Evolutionary conservation across 2,113 vertebrate species (phyloP).

Genomic region (Regulus satrapa): DNA sequence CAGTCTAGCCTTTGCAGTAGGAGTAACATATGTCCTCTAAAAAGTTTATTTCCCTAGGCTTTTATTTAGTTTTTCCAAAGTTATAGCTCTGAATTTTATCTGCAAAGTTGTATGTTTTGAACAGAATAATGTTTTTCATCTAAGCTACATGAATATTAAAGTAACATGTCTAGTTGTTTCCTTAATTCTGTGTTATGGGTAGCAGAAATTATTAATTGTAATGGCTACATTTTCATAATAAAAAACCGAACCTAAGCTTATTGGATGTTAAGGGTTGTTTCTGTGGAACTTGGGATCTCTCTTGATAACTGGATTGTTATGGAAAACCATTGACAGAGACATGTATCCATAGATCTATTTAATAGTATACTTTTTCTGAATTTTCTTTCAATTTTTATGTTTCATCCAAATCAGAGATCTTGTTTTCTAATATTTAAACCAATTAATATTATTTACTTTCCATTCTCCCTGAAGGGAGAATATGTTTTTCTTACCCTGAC

Average conservation of each 20-base stretch:
- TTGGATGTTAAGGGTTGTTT: fast-evolving
- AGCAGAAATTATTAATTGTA: background rate
- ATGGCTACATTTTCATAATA: background rate
- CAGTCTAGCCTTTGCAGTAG: background rate
- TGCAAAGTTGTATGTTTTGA: background rate
- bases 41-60: background rate
- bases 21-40: background rate
- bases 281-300: background rate
- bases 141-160: background rate
- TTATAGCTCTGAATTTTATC: background rate
- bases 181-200: background rate
- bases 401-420: background rate
- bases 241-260: background rate
- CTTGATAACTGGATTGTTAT: background rate
- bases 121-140: background rate
- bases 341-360: background rate
- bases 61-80: background rate
- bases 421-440: background rate
- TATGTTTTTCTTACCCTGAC: background rate
- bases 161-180: background rate
- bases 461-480: background rate
- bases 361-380: background rate
- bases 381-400: too few relatives aligned
- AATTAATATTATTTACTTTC: background rate
- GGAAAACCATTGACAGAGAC: background rate